These are phyloP conservation scores for Gymnorhina tibicen DNA, from an alignment of 2,113 vertebrate genomes.

Conservation along the genomic window DNA sequence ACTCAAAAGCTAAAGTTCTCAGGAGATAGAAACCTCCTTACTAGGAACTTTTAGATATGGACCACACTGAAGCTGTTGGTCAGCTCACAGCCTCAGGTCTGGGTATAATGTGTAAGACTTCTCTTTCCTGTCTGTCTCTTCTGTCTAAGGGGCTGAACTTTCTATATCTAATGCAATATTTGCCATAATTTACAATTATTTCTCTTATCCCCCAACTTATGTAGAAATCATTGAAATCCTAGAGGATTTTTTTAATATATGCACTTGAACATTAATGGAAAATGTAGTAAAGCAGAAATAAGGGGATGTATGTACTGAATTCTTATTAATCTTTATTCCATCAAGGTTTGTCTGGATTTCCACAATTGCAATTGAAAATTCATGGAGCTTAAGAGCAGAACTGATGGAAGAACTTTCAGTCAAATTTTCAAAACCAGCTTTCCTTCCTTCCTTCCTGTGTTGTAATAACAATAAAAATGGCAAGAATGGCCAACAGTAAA, in stretches of 20 bases:
- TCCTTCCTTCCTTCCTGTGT: not conserved
- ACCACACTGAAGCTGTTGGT: not conserved
- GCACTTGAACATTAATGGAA: not conserved
- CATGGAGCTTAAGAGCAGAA: not conserved
- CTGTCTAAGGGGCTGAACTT: not conserved
- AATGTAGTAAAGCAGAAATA: not conserved
- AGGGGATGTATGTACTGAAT: not conserved
- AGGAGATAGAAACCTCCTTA: not conserved
- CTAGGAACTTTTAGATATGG: not conserved
- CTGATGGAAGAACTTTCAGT: not conserved
- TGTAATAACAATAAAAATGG: not conserved
- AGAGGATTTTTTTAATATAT: not conserved
- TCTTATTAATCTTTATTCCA: not conserved
- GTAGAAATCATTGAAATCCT: not conserved
- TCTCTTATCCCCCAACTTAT: not conserved
- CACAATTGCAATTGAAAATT: not conserved
- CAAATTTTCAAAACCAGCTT: not conserved
- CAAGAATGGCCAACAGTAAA: not conserved
- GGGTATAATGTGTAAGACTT: rapidly evolving
- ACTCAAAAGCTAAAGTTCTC: not conserved
- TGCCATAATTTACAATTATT: not conserved
- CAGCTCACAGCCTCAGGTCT: not conserved
- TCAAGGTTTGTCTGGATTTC: not conserved
- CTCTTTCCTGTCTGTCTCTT: not conserved
- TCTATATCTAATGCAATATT: not conserved